Evolutionary conservation across 1,140 invertebrate species (phyloP).

Genomic region (Zaprionus taronus): DNA sequence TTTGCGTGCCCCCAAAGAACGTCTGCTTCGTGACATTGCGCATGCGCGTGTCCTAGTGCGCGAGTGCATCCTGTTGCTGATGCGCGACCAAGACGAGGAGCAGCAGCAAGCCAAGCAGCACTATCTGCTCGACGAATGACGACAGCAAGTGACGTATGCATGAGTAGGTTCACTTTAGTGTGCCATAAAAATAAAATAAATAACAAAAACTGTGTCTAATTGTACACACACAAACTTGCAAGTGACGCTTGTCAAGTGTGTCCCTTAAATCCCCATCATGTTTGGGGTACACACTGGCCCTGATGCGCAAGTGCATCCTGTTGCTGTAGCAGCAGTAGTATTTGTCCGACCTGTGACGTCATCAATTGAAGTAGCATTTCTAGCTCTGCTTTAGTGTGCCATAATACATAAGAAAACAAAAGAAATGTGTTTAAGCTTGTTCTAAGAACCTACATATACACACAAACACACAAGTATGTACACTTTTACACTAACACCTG

Average conservation of each 20-base stretch:
- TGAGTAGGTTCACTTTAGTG: slow-evolving; percentile 18
- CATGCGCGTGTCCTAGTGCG: slow-evolving; percentile 59
- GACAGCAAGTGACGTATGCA: slow-evolving; percentile 38
- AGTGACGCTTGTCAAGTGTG: no score
- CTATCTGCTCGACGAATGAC: slow-evolving; percentile 32
- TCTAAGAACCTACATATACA: slow-evolving; percentile 27
- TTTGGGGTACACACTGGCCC: neutral
- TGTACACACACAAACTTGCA: no score
- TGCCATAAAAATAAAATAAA: slow-evolving; percentile 32
- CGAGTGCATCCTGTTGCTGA: slow-evolving; percentile 50
- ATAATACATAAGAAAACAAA: slow-evolving; percentile 22
- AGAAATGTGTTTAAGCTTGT: slow-evolving; percentile 8
- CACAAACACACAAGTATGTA: slow-evolving; percentile 5
- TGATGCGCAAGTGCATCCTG: slow-evolving; percentile 47
- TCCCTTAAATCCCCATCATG: no score
- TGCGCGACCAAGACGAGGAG: slow-evolving; percentile 29
- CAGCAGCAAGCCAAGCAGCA: neutral
- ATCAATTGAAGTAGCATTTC: slow-evolving; percentile 23
- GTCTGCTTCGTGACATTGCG: slow-evolving; percentile 59
- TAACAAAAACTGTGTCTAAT: slow-evolving; percentile 11
- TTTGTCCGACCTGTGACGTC: slow-evolving; percentile 41
- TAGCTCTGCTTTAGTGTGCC: slow-evolving; percentile 24
- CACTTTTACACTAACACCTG: slow-evolving; percentile 8
- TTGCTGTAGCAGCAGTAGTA: slow-evolving; percentile 39
- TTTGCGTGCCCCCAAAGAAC: slow-evolving; percentile 57